A percentile compares a stretch with the other conserved stretches of the same genome.
phyloP scores from a whole-genome alignment of 2,888 invertebrate species.

The Acleris emargana region DNA sequence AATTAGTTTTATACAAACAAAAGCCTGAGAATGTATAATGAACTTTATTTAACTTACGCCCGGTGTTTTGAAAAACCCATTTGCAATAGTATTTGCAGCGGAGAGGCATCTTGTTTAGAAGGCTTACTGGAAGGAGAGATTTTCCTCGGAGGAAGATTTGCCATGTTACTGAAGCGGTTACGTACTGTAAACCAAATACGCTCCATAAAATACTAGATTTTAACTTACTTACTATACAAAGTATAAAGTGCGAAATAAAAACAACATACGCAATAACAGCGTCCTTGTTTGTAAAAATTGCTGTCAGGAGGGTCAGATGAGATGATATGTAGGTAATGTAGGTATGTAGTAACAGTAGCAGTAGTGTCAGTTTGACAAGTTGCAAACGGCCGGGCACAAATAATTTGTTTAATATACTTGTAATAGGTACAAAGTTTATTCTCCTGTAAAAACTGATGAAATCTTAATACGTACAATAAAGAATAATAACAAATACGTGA shows the following conservation, averaged over 20 bases:
- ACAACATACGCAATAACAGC: constrained; percentile 14
- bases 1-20: too few species aligned
- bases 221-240: background rate
- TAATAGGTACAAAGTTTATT: too few species aligned
- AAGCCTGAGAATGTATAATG: too few species aligned
- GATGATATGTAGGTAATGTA: too few species aligned
- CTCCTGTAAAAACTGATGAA: too few species aligned
- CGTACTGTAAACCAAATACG: constrained; percentile 48
- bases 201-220: constrained; percentile 50
- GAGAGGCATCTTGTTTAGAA: constrained; percentile 88
- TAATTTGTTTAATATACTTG: background rate
- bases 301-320: background rate
- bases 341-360: background rate
- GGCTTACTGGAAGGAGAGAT: constrained; percentile 88
- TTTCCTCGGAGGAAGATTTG: constrained; percentile 90
- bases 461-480: too few species aligned
- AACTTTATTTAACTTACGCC: constrained; percentile 86
- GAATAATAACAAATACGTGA: too few species aligned
- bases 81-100: constrained; percentile 92
- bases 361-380: background rate
- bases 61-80: constrained; percentile 95
- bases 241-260: constrained; percentile 13
- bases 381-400: background rate
- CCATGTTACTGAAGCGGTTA: constrained; percentile 79
- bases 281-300: constrained; percentile 32